Evolutionary conservation across 2,113 vertebrate genomes (phyloP).

Genomic region (Coturnix japonica): DNA sequence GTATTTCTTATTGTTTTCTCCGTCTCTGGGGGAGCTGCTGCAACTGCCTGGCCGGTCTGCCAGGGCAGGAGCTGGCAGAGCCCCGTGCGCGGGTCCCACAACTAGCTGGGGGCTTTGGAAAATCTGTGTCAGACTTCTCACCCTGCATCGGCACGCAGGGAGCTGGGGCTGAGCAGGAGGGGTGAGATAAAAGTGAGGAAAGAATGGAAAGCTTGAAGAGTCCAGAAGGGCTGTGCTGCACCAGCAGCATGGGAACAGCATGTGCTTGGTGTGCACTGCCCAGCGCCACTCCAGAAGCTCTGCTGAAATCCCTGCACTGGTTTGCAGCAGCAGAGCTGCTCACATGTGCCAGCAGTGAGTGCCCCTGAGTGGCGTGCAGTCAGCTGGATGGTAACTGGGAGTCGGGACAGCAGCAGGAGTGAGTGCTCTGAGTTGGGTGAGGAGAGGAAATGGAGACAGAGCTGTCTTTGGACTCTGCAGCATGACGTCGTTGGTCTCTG

Average conservation of each 20-base stretch:
- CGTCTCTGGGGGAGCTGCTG: conserved; percentile 35
- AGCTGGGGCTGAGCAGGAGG: background rate
- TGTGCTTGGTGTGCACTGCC: accelerated
- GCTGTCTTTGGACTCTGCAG: accelerated
- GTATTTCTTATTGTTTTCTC: conserved; percentile 60
- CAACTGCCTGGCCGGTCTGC: conserved; percentile 26
- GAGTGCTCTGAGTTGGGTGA: accelerated
- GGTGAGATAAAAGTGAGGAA: background rate
- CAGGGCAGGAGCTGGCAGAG: conserved; percentile 12
- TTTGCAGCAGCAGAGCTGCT: accelerated
- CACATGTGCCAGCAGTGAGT: accelerated
- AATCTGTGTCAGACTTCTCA: conserved; percentile 17
- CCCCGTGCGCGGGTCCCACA: conserved; percentile 4
- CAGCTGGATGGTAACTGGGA: background rate
- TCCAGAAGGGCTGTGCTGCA: accelerated
- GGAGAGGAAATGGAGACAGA: background rate
- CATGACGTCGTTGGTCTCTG: accelerated
- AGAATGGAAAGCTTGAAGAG: background rate
- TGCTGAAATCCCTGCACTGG: accelerated
- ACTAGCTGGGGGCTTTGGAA: conserved; percentile 52
- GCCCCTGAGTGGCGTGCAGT: background rate
- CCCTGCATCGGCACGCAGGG: background rate
- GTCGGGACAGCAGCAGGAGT: background rate
- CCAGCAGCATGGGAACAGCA: background rate
- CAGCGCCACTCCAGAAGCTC: accelerated